Evolutionary conservation across 2,888 invertebrate species (phyloP).

Genomic region (Chrysolina oricalcia): DNA sequence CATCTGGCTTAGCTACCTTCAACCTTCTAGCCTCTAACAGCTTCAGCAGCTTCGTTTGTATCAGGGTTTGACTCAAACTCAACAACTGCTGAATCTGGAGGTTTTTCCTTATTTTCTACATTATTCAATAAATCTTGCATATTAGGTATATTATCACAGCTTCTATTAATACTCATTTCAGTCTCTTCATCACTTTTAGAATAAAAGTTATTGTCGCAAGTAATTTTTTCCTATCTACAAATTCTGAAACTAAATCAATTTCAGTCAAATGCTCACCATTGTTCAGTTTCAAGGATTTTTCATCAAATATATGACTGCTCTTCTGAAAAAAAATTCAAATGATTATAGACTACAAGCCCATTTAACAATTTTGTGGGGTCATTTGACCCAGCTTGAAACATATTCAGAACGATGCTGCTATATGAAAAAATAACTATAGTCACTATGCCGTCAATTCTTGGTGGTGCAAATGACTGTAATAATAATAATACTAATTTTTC

Average conservation of each 20-base stretch:
- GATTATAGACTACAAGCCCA: too few relatives aligned
- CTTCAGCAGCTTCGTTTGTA: conserved; percentile 37
- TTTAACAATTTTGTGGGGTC: too few relatives aligned
- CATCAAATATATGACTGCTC: not conserved
- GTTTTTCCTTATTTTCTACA: conserved; percentile 33
- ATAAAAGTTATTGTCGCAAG: conserved; percentile 31
- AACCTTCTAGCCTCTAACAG: conserved; percentile 34
- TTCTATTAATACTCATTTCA: conserved; percentile 36
- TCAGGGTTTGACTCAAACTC: conserved; percentile 36
- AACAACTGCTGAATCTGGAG: conserved; percentile 24
- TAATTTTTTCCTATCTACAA: not conserved
- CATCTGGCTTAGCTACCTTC: conserved; percentile 38
- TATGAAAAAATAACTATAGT: too few relatives aligned
- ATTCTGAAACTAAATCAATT: not conserved
- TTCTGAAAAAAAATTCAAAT: too few relatives aligned
- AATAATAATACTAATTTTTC: too few relatives aligned
- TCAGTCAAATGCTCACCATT: not conserved
- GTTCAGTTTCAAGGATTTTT: not conserved
- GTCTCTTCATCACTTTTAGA: conserved; percentile 28
- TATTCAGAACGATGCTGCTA: too few relatives aligned
- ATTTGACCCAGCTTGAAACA: too few relatives aligned
- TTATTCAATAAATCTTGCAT: conserved; percentile 33
- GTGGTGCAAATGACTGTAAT: too few relatives aligned
- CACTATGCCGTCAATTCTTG: too few relatives aligned
- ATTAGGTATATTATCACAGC: conserved; percentile 40